A percentile compares a stretch with the other conserved stretches of the same genome.
Conservation (phyloP, 2,113 vertebrate species). For the Silurus glanis region DNA sequence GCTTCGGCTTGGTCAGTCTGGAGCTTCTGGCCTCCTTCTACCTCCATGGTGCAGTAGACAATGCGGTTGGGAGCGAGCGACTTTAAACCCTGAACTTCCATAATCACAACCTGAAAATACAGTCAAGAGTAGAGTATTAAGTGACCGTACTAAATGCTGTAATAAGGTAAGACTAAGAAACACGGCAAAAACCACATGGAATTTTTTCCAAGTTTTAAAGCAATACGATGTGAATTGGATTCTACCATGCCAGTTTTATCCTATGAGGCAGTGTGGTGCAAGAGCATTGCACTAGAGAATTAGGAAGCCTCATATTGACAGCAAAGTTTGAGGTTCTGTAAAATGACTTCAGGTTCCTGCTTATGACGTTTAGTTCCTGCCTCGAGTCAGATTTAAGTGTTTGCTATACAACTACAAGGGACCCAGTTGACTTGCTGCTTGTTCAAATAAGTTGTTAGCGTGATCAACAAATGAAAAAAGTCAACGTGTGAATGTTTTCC, state of each 20-base stretch:
- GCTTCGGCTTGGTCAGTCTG: constrained; percentile 98
- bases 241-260: background rate
- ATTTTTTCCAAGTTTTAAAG: background rate
- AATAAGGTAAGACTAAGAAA: background rate
- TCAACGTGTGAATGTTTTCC: background rate
- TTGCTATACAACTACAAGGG: background rate
- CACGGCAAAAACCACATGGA: background rate
- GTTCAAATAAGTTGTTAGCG: no score
- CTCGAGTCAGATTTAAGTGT: background rate
- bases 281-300: no score
- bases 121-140: background rate
- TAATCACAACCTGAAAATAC: constrained; percentile 87
- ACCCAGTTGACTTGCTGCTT: no score
- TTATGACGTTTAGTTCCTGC: background rate
- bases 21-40: constrained; percentile 95
- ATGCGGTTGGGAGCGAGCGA: constrained; percentile 96
- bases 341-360: background rate
- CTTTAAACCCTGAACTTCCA: constrained; percentile 95
- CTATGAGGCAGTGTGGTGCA: no score
- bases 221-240: background rate
- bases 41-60: constrained; percentile 99
- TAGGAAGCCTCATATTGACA: no score
- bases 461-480: background rate
- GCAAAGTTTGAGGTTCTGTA: no score
- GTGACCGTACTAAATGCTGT: background rate